These are phyloP conservation scores for Hydrozoanthus gracilis DNA, from an alignment of 92 coral and sea anemone species.

Conservation along the genomic window DNA sequence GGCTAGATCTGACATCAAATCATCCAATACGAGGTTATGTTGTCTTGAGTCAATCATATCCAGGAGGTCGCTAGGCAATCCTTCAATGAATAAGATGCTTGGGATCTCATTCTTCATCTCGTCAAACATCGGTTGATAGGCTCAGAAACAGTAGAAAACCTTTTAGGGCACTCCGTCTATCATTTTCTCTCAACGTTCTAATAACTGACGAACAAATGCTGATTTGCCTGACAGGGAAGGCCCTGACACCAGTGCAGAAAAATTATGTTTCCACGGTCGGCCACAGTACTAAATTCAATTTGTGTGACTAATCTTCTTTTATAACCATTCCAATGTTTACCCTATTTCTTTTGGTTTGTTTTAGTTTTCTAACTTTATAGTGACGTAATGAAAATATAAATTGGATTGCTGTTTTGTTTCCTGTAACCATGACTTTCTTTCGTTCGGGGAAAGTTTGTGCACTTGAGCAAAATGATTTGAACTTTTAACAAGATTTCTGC, in stretches of 20 bases:
- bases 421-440: constrained; percentile 46
- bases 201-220: constrained; percentile 51
- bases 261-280: constrained; percentile 45
- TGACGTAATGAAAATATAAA: not conserved
- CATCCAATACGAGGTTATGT: not conserved
- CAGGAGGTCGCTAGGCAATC: not conserved
- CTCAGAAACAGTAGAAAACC: constrained; percentile 50
- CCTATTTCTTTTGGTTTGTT: not conserved
- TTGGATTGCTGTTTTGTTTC: constrained; percentile 42
- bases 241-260: constrained; percentile 55
- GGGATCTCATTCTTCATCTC: not conserved
- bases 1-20: not conserved
- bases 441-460: constrained; percentile 21
- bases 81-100: not conserved
- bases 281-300: constrained; percentile 48
- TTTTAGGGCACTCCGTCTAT: constrained; percentile 54
- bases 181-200: constrained; percentile 48
- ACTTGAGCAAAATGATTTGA: constrained; percentile 59
- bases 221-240: constrained; percentile 50
- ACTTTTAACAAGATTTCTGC: constrained; percentile 52
- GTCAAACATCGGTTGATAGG: constrained; percentile 36
- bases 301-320: not conserved
- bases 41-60: not conserved
- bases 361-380: not conserved
- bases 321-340: not conserved